Evolutionary conservation across 2,797 vertebrate species (phyloP).

Genomic region (Chelon labrosus): DNA sequence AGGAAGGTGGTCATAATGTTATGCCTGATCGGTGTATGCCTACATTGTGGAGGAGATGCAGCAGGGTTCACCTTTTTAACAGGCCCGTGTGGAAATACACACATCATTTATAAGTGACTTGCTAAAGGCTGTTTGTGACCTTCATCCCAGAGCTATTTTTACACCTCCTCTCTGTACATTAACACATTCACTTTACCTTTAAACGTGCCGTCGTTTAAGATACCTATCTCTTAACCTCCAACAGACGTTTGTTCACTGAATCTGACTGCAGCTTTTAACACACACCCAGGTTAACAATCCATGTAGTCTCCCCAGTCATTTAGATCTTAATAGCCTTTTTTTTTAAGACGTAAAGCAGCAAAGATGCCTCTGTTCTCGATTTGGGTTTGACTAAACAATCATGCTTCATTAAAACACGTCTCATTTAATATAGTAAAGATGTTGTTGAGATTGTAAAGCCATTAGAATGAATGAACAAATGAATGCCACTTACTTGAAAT

Average conservation of each 20-base stretch:
- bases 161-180: slow-evolving; percentile 17
- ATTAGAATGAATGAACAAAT: background rate
- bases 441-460: background rate
- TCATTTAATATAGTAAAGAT: slow-evolving; percentile 4
- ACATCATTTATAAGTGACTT: slow-evolving; percentile 13
- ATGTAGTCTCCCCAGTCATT: slow-evolving; percentile 18
- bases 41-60: background rate
- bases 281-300: slow-evolving; percentile 24
- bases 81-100: slow-evolving; percentile 31
- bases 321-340: slow-evolving; percentile 28
- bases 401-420: slow-evolving; percentile 1
- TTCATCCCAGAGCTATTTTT: slow-evolving; percentile 42
- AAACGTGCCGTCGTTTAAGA: slow-evolving; percentile 22
- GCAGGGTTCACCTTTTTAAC: slow-evolving; percentile 3
- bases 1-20: background rate
- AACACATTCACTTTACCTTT: slow-evolving; percentile 9
- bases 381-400: slow-evolving; percentile 10
- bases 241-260: slow-evolving; percentile 25
- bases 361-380: background rate
- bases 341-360: background rate
- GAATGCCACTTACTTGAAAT: background rate
- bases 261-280: background rate
- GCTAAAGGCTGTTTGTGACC: slow-evolving; percentile 28
- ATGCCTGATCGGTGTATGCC: background rate
- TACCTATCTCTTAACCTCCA: slow-evolving; percentile 22